Percentiles rank a stretch among this genome's conserved stretches.
Evolutionary conservation across 2,888 invertebrate species (phyloP).

Genomic region (Philopedon plagiatum): DNA sequence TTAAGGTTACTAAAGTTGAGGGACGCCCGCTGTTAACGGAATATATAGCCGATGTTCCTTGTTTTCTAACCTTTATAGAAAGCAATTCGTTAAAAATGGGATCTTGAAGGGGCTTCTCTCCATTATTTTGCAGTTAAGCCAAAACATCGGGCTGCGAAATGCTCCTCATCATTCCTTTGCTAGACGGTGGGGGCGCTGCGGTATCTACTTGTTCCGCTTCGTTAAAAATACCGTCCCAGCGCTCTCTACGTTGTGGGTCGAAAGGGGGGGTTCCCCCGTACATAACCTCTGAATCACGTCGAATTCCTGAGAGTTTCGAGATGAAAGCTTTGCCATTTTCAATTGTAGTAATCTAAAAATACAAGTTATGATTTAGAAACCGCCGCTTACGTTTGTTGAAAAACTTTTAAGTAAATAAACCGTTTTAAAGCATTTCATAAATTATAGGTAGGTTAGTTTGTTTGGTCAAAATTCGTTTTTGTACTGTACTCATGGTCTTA

Average conservation of each 20-base stretch:
- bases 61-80: too few species aligned
- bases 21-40: too few species aligned
- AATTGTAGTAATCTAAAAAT: constrained; percentile 77
- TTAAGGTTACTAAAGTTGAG: too few species aligned
- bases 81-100: too few species aligned
- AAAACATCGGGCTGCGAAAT: constrained; percentile 86
- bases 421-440: too few species aligned
- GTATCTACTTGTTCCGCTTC: constrained; percentile 62
- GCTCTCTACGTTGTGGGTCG: constrained; percentile 57
- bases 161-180: constrained; percentile 71
- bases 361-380: too few species aligned
- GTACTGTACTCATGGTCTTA: constrained; percentile 76
- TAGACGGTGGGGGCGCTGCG: constrained; percentile 59
- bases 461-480: constrained; percentile 75
- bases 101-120: constrained; percentile 78
- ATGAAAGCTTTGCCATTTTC: constrained; percentile 88
- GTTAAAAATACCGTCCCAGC: constrained; percentile 66
- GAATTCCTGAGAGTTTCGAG: constrained; percentile 83
- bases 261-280: constrained; percentile 81
- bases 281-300: constrained; percentile 90
- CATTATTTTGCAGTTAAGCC: constrained; percentile 74
- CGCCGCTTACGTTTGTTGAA: too few species aligned
- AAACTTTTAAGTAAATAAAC: too few species aligned
- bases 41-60: too few species aligned
- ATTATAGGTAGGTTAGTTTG: too few species aligned